phyloP scores from a whole-genome alignment of 2,797 vertebrate species.

The Tapera naevia region DNA sequence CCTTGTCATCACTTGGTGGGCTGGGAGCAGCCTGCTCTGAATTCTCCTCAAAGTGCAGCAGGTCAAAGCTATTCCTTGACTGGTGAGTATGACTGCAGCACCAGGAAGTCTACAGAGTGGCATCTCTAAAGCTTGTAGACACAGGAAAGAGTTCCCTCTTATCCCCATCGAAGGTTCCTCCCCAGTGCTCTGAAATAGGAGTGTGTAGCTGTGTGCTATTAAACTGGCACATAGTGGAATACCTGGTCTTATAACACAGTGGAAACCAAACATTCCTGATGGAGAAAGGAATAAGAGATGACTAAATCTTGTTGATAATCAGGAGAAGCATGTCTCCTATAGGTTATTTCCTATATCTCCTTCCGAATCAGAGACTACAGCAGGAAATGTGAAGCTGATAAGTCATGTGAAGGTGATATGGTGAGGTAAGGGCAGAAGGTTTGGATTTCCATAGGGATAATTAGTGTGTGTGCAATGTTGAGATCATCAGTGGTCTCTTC shows the following conservation, averaged over 20 bases:
- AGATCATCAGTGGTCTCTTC: background rate
- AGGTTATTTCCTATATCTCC: background rate
- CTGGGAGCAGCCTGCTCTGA: background rate
- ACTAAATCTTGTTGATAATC: background rate
- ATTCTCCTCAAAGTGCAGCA: background rate
- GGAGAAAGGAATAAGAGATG: background rate
- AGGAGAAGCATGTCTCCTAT: background rate
- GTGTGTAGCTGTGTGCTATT: background rate
- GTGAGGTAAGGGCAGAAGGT: background rate
- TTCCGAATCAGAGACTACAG: background rate
- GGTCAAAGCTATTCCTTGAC: background rate
- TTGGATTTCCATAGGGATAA: background rate
- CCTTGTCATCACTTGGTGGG: background rate
- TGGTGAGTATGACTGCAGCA: background rate
- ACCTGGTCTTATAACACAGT: background rate
- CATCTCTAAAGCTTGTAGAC: background rate
- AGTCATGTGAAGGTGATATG: background rate
- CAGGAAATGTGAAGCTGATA: background rate
- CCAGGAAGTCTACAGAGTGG: accelerated
- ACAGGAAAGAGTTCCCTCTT: background rate
- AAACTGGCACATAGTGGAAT: background rate
- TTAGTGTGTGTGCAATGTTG: background rate
- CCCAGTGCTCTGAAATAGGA: background rate
- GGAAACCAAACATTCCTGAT: background rate
- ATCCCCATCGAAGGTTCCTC: background rate